These are phyloP conservation scores for Intellagama lesueurii DNA, from an alignment of 2,797 vertebrate species.

Conservation along the genomic window DNA sequence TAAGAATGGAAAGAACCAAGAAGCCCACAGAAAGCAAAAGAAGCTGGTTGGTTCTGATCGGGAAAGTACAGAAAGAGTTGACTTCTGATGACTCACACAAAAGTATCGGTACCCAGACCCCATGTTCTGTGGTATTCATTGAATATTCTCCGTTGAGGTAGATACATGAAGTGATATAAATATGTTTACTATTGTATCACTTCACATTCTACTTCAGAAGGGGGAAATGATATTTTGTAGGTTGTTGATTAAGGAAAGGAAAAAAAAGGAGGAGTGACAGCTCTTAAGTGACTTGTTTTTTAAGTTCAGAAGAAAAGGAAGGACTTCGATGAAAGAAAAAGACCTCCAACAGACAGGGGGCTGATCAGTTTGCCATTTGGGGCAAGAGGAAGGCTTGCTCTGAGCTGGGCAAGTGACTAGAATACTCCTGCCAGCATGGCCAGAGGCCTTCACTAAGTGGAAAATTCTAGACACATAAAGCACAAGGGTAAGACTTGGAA, in stretches of 20 bases:
- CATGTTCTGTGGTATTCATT: not conserved
- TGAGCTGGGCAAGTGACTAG: too few species aligned
- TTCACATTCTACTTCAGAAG: not conserved
- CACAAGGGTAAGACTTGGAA: not conserved
- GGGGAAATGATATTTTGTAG: not conserved
- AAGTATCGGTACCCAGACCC: not conserved
- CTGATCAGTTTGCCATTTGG: not conserved
- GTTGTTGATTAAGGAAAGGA: accelerated
- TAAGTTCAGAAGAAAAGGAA: not conserved
- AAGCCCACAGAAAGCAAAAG: conserved; percentile 10
- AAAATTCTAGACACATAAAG: not conserved
- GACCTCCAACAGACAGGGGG: not conserved
- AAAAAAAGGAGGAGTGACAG: accelerated
- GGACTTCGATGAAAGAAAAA: not conserved
- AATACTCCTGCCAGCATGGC: too few species aligned
- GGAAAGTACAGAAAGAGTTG: conserved; percentile 29
- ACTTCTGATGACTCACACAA: not conserved
- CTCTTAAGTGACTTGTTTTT: not conserved
- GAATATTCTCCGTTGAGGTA: not conserved
- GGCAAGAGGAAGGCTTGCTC: too few species aligned
- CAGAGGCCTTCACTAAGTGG: too few species aligned
- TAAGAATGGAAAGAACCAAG: conserved; percentile 21
- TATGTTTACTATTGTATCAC: not conserved
- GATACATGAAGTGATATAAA: conserved; percentile 18
- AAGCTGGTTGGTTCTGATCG: not conserved